Evolutionary conservation across 1,140 invertebrate genomes (phyloP).

Genomic region (Reticulitermes speratus): DNA sequence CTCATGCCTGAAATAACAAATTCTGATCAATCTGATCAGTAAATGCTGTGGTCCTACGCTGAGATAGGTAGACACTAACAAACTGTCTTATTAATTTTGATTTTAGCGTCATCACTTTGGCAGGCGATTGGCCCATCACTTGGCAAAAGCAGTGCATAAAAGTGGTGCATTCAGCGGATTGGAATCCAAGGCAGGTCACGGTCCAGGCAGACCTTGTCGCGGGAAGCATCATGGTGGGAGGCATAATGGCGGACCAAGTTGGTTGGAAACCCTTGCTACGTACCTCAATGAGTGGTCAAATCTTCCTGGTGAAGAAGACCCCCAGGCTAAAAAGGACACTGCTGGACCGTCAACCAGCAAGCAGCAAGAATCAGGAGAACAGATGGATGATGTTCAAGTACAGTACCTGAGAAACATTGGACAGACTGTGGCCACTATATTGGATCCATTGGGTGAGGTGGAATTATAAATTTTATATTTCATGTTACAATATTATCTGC

Average conservation of each 20-base stretch:
- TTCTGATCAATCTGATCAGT: too few species aligned
- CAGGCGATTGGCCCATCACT: constrained; percentile 25
- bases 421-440: constrained; percentile 21
- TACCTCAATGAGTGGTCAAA: constrained; percentile 19
- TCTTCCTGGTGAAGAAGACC: background rate
- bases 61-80: too few species aligned
- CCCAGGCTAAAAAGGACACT: background rate
- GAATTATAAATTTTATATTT: background rate
- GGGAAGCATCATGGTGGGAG: constrained; percentile 2
- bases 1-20: too few species aligned
- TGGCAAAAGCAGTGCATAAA: constrained; percentile 13
- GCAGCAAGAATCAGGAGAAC: background rate
- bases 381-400: background rate
- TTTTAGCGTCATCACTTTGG: constrained; percentile 30
- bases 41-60: too few species aligned
- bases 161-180: background rate
- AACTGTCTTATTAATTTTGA: background rate
- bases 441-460: constrained; percentile 31
- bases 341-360: background rate
- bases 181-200: background rate
- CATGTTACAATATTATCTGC: background rate
- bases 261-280: constrained; percentile 18
- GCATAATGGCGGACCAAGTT: background rate
- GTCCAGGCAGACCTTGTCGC: background rate
- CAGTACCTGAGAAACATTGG: constrained; percentile 23